Percentiles rank a stretch among this genome's conserved stretches.
Evolutionary conservation across 2,113 vertebrate species (phyloP).

Genomic region (Perca flavescens): DNA sequence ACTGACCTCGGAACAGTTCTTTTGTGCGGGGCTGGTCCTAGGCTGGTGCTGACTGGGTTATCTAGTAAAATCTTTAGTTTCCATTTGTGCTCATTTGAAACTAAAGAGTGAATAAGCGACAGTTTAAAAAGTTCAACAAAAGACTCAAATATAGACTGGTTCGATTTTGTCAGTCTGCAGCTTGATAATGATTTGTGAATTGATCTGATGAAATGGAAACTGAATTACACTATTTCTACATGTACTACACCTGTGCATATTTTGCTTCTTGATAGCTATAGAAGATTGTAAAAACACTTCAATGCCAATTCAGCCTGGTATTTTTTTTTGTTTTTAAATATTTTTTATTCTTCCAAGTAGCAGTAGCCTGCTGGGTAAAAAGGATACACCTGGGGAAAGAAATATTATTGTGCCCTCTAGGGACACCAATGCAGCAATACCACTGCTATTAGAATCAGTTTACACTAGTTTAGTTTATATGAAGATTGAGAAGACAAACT

Average conservation of each 20-base stretch:
- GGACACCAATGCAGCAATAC: conserved; percentile 45
- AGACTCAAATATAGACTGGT: not conserved
- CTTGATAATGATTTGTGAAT: not conserved
- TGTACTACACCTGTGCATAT: not conserved
- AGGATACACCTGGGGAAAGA: not conserved
- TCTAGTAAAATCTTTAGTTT: not conserved
- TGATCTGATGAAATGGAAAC: not conserved
- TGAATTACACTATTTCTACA: not conserved
- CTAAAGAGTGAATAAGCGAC: not conserved
- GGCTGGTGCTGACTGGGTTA: not conserved
- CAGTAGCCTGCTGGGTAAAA: not conserved
- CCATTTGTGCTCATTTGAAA: not conserved
- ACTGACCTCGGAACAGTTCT: conserved; percentile 48
- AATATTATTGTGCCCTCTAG: conserved; percentile 55
- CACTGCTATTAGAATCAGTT: not conserved
- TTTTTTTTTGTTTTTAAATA: too few species aligned
- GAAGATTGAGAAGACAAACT: not conserved
- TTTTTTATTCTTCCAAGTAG: not conserved
- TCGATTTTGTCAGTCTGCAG: not conserved
- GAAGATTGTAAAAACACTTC: not conserved
- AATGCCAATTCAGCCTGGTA: not conserved
- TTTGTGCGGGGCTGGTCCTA: not conserved
- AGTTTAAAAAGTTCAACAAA: not conserved
- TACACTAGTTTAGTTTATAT: not conserved
- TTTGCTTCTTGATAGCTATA: not conserved